Evolutionary conservation across 2,797 vertebrate genomes (phyloP).

Genomic region (Dryobates pubescens): DNA sequence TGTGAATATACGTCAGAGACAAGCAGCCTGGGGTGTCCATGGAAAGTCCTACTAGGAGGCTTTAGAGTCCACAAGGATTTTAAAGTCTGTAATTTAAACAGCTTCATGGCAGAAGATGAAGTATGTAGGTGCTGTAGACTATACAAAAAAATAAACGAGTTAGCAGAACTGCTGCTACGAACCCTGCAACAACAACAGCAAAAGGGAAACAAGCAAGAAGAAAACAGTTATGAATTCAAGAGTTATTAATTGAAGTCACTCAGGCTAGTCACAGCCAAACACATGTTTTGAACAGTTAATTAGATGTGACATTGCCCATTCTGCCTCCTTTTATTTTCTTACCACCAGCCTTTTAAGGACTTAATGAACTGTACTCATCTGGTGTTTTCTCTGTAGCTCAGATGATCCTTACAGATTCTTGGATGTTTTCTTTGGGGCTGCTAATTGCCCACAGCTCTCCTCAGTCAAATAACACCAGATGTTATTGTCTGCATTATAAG

Average conservation of each 20-base stretch:
- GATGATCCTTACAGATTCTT: not conserved
- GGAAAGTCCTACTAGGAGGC: not conserved
- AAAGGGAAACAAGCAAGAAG: not conserved
- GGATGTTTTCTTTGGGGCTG: not conserved
- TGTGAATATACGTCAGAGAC: slow-evolving; percentile 68
- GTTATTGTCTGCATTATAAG: not conserved
- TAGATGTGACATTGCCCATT: not conserved
- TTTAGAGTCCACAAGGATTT: not conserved
- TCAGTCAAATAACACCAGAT: not conserved
- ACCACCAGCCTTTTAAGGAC: not conserved
- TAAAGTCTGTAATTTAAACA: slow-evolving; percentile 18
- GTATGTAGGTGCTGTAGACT: not conserved
- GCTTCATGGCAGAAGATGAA: slow-evolving; percentile 46
- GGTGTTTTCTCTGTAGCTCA: not conserved
- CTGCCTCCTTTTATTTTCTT: not conserved
- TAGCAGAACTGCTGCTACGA: not conserved
- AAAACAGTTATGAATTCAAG: not conserved
- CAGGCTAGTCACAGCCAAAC: not conserved
- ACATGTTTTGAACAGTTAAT: not conserved
- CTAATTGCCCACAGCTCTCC: not conserved
- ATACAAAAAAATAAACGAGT: not conserved
- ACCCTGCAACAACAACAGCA: not conserved
- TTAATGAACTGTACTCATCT: not conserved
- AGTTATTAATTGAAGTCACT: not conserved
- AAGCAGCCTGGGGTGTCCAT: not conserved